Percentiles rank a stretch among this genome's conserved stretches.
These are phyloP conservation scores for Sesamia nonagrioides DNA, from an alignment of 1,140 invertebrate species.

Conservation along the genomic window DNA sequence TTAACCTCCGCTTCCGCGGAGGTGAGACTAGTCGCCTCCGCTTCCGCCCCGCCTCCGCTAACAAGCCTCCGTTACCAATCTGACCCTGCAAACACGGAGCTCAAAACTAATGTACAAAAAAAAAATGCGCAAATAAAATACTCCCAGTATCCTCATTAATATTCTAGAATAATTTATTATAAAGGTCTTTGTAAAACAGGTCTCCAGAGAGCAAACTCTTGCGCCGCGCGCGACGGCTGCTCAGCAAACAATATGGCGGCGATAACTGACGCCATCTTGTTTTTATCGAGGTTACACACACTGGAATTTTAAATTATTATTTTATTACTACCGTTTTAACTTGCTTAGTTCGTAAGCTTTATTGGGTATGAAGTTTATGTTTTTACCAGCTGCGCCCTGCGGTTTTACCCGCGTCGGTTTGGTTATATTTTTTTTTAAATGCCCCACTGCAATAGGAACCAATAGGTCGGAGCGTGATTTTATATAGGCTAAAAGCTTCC, in stretches of 20 bases:
- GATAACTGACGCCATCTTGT: conserved; percentile 81
- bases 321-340: conserved; percentile 57
- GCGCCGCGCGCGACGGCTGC: conserved; percentile 69
- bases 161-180: conserved; percentile 58
- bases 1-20: too few species aligned
- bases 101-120: conserved; percentile 58
- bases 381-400: too few species aligned
- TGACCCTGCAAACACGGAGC: conserved; percentile 31
- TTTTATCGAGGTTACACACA: conserved; percentile 52
- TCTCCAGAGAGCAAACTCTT: conserved; percentile 79
- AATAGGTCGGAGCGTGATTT: too few species aligned
- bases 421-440: too few species aligned
- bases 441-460: too few species aligned
- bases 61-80: too few species aligned
- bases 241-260: conserved; percentile 79
- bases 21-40: too few species aligned
- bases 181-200: conserved; percentile 75
- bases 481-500: too few species aligned
- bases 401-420: too few species aligned
- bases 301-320: conserved; percentile 66
- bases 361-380: conserved; percentile 10
- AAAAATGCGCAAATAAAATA: conserved; percentile 71
- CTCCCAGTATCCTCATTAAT: conserved; percentile 73
- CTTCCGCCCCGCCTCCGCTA: too few species aligned
- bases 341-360: conserved; percentile 21